Percentiles rank a stretch among this genome's conserved stretches.
These are phyloP conservation scores for Fukomys damarensis DNA, from an alignment of 2,113 vertebrate species.

Conservation along the genomic window DNA sequence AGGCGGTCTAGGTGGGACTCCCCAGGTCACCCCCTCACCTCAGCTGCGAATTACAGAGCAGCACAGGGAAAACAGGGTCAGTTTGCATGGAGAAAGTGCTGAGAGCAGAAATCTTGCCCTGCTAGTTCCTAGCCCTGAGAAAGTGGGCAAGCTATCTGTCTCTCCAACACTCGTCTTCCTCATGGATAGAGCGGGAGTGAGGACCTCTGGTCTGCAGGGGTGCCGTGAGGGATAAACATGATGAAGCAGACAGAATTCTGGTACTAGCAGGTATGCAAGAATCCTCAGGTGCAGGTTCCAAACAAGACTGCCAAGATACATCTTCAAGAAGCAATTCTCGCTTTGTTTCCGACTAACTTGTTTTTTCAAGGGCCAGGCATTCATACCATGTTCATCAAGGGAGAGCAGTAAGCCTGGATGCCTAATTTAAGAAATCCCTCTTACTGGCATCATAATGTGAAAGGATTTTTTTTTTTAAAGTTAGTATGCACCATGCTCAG, in stretches of 20 bases:
- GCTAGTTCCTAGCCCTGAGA: neutral
- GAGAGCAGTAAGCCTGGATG: slow-evolving; percentile 38
- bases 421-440: slow-evolving; percentile 66
- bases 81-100: neutral
- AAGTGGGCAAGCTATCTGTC: neutral
- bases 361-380: slow-evolving; percentile 37
- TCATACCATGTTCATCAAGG: neutral
- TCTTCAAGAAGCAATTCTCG: neutral
- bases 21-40: neutral
- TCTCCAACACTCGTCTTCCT: neutral
- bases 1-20: neutral
- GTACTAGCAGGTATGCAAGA: neutral
- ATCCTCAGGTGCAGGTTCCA: neutral
- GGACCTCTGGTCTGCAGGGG: neutral
- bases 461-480: slow-evolving; percentile 48
- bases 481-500: slow-evolving; percentile 33
- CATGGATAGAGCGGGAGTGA: neutral
- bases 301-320: slow-evolving; percentile 4
- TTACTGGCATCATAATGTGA: slow-evolving; percentile 43
- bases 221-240: neutral
- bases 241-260: neutral
- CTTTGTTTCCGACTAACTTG: slow-evolving; percentile 20
- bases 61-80: neutral
- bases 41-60: neutral
- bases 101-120: neutral